Evolutionary conservation across 2,113 vertebrate genomes (phyloP).

Genomic region (Taxidea taxus): DNA sequence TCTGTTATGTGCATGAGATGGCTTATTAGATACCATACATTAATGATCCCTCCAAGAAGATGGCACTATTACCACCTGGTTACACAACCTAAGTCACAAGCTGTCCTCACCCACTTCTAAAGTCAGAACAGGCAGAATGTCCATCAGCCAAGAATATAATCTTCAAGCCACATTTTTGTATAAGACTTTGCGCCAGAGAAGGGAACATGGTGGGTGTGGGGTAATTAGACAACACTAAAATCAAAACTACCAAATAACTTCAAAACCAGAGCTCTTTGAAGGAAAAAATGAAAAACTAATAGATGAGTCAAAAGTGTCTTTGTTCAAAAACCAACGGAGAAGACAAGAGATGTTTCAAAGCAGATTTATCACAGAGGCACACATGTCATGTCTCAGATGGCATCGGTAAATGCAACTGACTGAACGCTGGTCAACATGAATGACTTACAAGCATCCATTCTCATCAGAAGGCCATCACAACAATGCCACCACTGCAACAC

Average conservation of each 20-base stretch:
- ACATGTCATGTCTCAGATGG: not conserved
- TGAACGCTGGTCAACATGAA: not conserved
- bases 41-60: not conserved
- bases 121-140: not conserved
- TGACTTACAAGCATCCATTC: not conserved
- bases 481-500: not conserved
- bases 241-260: slow-evolving; percentile 5
- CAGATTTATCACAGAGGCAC: not conserved
- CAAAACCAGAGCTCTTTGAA: not conserved
- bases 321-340: not conserved
- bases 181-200: not conserved
- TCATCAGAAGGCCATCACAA: not conserved
- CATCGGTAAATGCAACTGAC: not conserved
- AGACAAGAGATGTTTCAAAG: not conserved
- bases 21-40: not conserved
- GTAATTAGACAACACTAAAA: not conserved
- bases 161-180: not conserved
- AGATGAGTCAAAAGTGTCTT: not conserved
- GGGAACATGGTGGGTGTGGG: not conserved
- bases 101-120: not conserved
- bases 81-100: not conserved
- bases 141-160: not conserved
- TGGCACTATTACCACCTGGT: not conserved
- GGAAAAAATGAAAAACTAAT: slow-evolving; percentile 5
- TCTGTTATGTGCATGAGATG: not conserved